Conservation (phyloP, 1,140 invertebrate genomes). For the Drosophila pandora region DNA sequence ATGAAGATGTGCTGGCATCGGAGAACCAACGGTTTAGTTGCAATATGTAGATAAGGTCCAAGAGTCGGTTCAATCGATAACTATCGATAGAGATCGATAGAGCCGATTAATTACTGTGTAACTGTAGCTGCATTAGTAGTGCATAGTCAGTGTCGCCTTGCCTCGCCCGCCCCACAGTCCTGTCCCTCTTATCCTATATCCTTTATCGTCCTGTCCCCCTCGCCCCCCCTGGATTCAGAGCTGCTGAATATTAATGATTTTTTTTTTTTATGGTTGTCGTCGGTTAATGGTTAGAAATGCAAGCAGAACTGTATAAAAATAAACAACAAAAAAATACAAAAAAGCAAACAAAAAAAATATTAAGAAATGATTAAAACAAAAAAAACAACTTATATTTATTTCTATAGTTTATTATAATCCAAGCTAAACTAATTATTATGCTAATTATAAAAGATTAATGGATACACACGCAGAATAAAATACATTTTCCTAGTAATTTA, state of each 20-base stretch:
- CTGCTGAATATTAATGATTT: neutral
- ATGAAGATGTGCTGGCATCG: slow-evolving; percentile 24
- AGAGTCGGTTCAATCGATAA: slow-evolving; percentile 7
- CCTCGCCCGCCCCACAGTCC: slow-evolving; percentile 2
- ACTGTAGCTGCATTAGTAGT: slow-evolving; percentile 30
- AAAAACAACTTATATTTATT: slow-evolving; percentile 67
- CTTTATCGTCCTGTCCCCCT: neutral
- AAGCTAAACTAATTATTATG: slow-evolving; percentile 67
- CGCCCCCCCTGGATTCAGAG: neutral
- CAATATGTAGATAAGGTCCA: slow-evolving; percentile 74
- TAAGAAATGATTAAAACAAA: slow-evolving; percentile 17
- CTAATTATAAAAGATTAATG: slow-evolving; percentile 62
- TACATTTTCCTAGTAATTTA: slow-evolving; percentile 70
- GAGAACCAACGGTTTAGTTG: slow-evolving; percentile 65
- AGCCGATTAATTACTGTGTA: slow-evolving; percentile 7
- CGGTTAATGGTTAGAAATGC: slow-evolving; percentile 3
- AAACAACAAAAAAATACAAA: neutral
- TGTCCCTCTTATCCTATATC: neutral
- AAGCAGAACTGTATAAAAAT: slow-evolving; percentile 8
- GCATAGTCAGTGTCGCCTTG: slow-evolving; percentile 44
- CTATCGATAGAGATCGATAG: neutral
- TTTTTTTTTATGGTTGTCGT: slow-evolving; percentile 1
- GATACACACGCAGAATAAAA: slow-evolving; percentile 37
- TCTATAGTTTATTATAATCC: slow-evolving; percentile 70
- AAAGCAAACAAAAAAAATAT: slow-evolving; percentile 17